A percentile compares a stretch with the other conserved stretches of the same genome.
Evolutionary conservation across 2,797 vertebrate genomes (phyloP).

Genomic region (Gadopsis marmoratus): DNA sequence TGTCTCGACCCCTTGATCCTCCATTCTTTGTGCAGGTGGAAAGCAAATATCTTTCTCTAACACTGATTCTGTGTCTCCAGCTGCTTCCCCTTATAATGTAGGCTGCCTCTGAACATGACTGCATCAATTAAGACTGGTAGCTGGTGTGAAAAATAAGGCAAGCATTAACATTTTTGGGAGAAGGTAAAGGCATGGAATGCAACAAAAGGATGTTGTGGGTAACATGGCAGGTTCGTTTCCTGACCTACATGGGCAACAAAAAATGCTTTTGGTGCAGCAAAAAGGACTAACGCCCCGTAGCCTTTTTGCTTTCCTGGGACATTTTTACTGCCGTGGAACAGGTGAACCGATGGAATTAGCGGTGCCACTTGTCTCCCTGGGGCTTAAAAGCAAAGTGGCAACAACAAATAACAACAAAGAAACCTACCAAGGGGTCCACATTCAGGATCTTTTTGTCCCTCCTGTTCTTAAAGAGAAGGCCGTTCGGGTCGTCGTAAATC

Average conservation of each 20-base stretch:
- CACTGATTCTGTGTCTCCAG: background rate
- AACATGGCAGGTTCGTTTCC: background rate
- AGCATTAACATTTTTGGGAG: background rate
- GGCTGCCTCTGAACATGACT: background rate
- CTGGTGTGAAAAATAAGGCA: background rate
- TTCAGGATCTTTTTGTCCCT: conserved; percentile 88
- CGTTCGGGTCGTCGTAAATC: conserved; percentile 84
- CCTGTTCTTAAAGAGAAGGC: conserved; percentile 90
- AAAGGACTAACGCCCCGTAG: background rate
- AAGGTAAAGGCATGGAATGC: background rate
- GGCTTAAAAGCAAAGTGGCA: conserved; percentile 32
- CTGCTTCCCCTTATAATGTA: background rate
- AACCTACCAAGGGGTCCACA: conserved; percentile 89
- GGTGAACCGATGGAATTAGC: conserved; percentile 47
- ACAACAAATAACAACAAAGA: conserved; percentile 35
- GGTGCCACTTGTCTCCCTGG: conserved; percentile 40
- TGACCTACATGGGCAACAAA: background rate
- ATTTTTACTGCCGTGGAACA: conserved; percentile 58
- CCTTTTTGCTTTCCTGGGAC: conserved; percentile 4
- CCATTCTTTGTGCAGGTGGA: conserved; percentile 72
- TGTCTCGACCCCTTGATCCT: conserved; percentile 69
- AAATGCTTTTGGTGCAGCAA: background rate
- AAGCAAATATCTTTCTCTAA: conserved; percentile 63
- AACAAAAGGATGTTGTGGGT: conserved; percentile 17
- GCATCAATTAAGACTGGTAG: background rate